Evolutionary conservation across 2,888 invertebrate species (phyloP), one percentile per base, ranked within the genome.

Genomic region (Dichetophora obliterata): DNA sequence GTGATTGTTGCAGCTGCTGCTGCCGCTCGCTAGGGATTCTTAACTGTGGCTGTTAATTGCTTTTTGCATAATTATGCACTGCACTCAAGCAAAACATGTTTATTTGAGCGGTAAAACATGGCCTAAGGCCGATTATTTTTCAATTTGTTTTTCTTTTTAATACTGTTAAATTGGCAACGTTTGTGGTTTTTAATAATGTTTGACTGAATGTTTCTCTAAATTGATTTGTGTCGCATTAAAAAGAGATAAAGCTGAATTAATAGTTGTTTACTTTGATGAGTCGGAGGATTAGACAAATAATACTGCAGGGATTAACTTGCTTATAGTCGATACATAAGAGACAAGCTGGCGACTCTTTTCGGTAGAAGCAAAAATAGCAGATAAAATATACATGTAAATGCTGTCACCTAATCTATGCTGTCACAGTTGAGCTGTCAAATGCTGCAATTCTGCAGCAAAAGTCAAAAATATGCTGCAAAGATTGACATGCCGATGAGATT

Each of bases 391-490:
- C 43, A 43, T 43, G 43, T 43, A 43, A 43, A 43, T 43, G 3
- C 14, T 11, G 43, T 43, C 43, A 2, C 27, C 24, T 59, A 24
- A 59, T 27, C 24, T 27, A 2, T 59, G 24, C 27, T 59, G 59
- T 59, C 59, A 59, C 59, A 59, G 59, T 16, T 59, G 59, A 11
- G 59, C 59, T 59, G 59, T 59, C 59, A 59, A 27, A 59, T 27
- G 27, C 27, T 59, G 24, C 14, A 34, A 65, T 31, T 14, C 37
- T 31, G 63, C 34, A 34, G 37, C 63, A 65, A 65, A 65, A 37
- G 63, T 65, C 63, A 65, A 65, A 65, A 65, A 65, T 54, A 54
- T 54, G 54, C 19, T 37, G 37, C 34, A 27, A 65, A 31, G 63
- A 65, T 65, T 65, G 63, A 65, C 63, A 65, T 31, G 63, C 16